Evolutionary conservation across 2,113 vertebrate genomes (phyloP).

Genomic region (Nothocercus nigrocapillus): DNA sequence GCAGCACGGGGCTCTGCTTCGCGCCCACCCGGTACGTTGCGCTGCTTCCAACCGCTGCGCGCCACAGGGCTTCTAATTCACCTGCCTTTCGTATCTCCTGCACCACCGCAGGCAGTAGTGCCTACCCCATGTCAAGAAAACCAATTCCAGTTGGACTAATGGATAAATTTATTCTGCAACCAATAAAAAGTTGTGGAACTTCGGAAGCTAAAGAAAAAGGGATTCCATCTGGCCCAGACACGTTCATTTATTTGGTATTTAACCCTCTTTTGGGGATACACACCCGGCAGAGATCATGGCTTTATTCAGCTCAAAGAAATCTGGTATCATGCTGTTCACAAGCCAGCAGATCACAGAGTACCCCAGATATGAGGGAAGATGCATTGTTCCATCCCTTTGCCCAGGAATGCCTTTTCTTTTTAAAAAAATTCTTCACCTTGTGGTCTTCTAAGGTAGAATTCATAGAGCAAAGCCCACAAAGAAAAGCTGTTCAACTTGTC

Average conservation of each 20-base stretch:
- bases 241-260: not conserved
- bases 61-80: not conserved
- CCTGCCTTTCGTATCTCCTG: not conserved
- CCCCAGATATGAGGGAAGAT: too few relatives aligned
- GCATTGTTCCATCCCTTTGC: too few relatives aligned
- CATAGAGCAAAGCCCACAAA: not conserved
- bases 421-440: too few relatives aligned
- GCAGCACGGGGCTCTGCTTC: not conserved
- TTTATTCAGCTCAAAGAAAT: not conserved
- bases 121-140: not conserved
- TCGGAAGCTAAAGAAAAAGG: not conserved
- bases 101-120: not conserved
- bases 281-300: not conserved
- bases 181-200: not conserved
- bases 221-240: not conserved
- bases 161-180: not conserved
- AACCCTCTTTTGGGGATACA: not conserved
- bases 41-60: not conserved
- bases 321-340: too few relatives aligned
- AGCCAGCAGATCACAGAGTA: too few relatives aligned
- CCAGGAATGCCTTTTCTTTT: too few relatives aligned
- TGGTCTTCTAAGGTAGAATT: too few relatives aligned
- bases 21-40: not conserved
- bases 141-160: not conserved
- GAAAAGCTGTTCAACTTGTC: not conserved